A percentile compares a stretch with the other conserved stretches of the same genome.
Conservation (phyloP, 2,113 vertebrate species). For the Lasiurus borealis region DNA sequence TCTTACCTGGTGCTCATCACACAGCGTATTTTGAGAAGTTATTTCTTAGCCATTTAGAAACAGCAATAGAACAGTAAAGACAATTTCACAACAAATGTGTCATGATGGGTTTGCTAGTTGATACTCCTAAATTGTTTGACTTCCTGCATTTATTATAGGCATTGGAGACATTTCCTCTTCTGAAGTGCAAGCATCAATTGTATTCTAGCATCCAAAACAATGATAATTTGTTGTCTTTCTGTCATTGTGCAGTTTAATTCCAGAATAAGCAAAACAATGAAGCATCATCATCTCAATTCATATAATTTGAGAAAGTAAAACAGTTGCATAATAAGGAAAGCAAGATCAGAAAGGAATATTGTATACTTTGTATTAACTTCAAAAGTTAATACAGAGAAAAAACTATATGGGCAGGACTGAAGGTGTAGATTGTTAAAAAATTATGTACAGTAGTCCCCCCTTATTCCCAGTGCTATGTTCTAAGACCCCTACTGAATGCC, state of each 20-base stretch:
- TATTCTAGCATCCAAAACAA: slow-evolving; percentile 56
- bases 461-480: too few species aligned
- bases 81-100: slow-evolving; percentile 42
- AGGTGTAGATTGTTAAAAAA: background rate
- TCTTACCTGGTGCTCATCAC: slow-evolving; percentile 26
- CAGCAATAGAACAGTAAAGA: slow-evolving; percentile 11
- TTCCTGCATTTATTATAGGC: slow-evolving; percentile 41
- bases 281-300: background rate
- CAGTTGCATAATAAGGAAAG: background rate
- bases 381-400: background rate
- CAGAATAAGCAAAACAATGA: slow-evolving; percentile 53
- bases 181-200: slow-evolving; percentile 47
- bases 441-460: background rate
- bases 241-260: slow-evolving; percentile 44
- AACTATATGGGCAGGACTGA: background rate
- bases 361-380: background rate
- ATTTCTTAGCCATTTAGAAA: slow-evolving; percentile 60
- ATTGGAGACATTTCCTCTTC: background rate
- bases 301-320: slow-evolving; percentile 45
- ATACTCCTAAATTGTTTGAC: slow-evolving; percentile 55
- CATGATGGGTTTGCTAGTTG: background rate
- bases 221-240: slow-evolving; percentile 56
- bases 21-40: slow-evolving; percentile 1
- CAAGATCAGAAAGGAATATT: background rate
- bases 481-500: background rate